Evolutionary conservation across 23 tunicate species (phyloP), one percentile per base, ranked within the genome.

Genomic region (Trididemnum nubilum): DNA sequence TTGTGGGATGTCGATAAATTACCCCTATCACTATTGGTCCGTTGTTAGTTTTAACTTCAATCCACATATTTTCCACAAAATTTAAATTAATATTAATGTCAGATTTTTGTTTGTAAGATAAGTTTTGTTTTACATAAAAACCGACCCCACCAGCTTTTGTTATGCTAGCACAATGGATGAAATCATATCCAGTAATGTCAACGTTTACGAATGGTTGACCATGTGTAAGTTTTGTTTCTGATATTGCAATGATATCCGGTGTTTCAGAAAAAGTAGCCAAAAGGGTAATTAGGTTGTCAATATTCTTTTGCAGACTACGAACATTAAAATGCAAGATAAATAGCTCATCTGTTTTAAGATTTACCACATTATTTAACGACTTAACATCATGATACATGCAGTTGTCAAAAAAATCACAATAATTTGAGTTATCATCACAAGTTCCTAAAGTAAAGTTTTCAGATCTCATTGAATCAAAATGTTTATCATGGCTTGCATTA

Each of bases 1-100:
- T 44, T 44, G 67, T 61, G 29, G 29, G 67, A 61, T 61, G 67
- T 24, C 67, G 29, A 61, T 61, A 61, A 61, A 61, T 61, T 24
- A 61, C 67, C 4, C 26, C 67, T 12, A 61, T 61, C 26, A 21
- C 29, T 61, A 3, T 21, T 4, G 26, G 26, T n/a, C 26, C 28
- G 4, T 61, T 22, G 29, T 61, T 24, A 61, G 28, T 61, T 61
- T 24, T n/a, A 22, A 61, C 67, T n/a, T 61, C 29, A 21, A 61
- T 61, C n/a, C 29, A 24, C 67, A 61, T 22, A 61, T 61, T 61
- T 61, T 22, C 67, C 67, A 61, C 26, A 61, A 61, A 61, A 61
- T 21, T 5, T 61, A 61, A 61, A 12, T 61, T 26, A 24, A 22
- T 4, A 61, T 22, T 21, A 3, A 61, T 61, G 29, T 24, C 26